These are phyloP conservation scores for Penaeus chinensis DNA, from an alignment of 1,140 invertebrate genomes.

Conservation along the genomic window DNA sequence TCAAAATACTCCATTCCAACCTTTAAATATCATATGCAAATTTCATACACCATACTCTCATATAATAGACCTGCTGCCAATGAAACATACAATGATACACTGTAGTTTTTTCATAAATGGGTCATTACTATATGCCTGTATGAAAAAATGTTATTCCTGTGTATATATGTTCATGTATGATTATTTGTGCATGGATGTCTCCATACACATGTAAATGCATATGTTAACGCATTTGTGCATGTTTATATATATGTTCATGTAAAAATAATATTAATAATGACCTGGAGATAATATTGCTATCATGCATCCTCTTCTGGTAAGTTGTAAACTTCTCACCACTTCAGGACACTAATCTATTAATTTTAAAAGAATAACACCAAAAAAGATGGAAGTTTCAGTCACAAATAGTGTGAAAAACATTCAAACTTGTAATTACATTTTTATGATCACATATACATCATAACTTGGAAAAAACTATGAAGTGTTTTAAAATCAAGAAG, in stretches of 20 bases:
- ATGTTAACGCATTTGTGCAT: no score
- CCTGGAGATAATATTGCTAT: conserved; percentile 2
- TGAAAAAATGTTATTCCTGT: no score
- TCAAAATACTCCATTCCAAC: no score
- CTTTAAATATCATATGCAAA: no score
- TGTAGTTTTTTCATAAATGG: no score
- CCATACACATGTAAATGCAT: no score
- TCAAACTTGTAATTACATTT: background rate
- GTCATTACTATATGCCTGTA: no score
- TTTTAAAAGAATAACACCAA: background rate
- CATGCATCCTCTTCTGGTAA: background rate
- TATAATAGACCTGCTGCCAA: no score
- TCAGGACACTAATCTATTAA: background rate
- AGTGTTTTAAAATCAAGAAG: background rate
- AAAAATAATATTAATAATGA: conserved; percentile 1
- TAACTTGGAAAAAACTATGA: background rate
- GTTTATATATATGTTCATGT: background rate
- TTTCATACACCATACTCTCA: no score
- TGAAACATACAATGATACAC: no score
- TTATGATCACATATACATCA: background rate
- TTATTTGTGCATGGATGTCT: no score
- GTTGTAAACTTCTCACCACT: background rate
- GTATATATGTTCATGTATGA: no score
- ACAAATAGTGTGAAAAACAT: conserved; percentile 10
- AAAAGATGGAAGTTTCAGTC: background rate